Evolutionary conservation across 1,140 invertebrate species (phyloP), one percentile per base, ranked within the genome.

Genomic region (Parasteatoda tepidariorum): DNA sequence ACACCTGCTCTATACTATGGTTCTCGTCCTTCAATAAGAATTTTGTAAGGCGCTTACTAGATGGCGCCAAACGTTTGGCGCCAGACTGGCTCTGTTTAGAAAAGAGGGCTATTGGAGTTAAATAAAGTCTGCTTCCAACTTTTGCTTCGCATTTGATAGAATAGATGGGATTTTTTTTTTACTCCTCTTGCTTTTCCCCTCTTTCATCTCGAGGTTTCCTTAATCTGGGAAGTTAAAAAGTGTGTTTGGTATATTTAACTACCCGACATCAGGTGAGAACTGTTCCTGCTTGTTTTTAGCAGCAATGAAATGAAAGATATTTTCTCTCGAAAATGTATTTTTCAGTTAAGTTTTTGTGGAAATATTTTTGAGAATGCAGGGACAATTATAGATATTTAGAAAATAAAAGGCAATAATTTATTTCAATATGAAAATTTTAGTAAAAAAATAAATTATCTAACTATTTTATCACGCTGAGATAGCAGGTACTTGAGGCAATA

Each of bases 71-170:
- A 18, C 30, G 18, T 15, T 34, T 28, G 73, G 73, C 73, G 73
- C 73, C 73, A 62, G 73, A 75, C 55, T 61, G 73, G 57, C 73
- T 75, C 55, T 75, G 73, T 75, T 75, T 75, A 75, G 73, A 75
- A 75, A 61, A 75, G 73, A 75, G 73, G 73, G 33, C 55, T 75
- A 61, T 57, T 22, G 55, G 73, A 75, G 73, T 75, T 75, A 75
- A 75, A 75, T 75, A 75, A 75, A 75, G 73, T 75, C 73, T 75
- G 73, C 73, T 38, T 61, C 73, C 73, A 31, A 75, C 73, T 61
- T 48, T 75, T 22, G 70, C 59, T 55, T 75, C 73, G n/a, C n/a
- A 13, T 75, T 75, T 75, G 73, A 75, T 75, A 61, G 73, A 75
- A 62, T 75, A 38, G 73, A 66, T 66, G 73, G 15, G 31, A 61